These are phyloP conservation scores for Perodicticus potto DNA, from an alignment of 2,797 vertebrate species.

Conservation along the genomic window DNA sequence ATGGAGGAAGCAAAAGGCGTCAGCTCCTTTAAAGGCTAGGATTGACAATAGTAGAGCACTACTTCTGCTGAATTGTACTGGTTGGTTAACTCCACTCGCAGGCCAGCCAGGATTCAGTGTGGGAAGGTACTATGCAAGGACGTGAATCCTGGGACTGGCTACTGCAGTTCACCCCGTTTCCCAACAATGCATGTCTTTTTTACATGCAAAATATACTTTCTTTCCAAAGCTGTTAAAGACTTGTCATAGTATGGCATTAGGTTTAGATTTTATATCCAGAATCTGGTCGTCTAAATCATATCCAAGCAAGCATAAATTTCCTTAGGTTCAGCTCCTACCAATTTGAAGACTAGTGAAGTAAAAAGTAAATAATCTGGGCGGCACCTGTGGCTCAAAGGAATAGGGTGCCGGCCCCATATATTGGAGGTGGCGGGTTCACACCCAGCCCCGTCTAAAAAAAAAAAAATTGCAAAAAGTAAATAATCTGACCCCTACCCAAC, in stretches of 20 bases:
- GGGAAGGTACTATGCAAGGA: not conserved
- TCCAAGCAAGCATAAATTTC: not conserved
- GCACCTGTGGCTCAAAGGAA: no score
- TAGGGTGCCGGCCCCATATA: no score
- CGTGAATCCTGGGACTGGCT: not conserved
- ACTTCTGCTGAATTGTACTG: not conserved
- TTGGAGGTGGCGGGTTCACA: no score
- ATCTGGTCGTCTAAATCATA: not conserved
- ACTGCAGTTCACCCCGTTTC: not conserved
- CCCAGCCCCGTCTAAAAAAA: no score
- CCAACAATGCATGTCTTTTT: not conserved
- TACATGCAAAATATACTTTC: not conserved
- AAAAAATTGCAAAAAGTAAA: not conserved
- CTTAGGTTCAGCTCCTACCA: not conserved
- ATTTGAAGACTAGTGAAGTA: not conserved
- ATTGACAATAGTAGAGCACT: not conserved
- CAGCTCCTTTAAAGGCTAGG: not conserved
- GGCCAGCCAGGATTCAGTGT: not conserved
- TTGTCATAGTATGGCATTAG: not conserved
- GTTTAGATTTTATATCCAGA: not conserved
- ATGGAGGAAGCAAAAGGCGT: not conserved
- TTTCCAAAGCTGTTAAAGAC: not conserved
- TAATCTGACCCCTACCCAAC: not conserved
- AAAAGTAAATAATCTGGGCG: not conserved
- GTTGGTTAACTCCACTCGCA: not conserved